A percentile compares a stretch with the other conserved stretches of the same genome.
Evolutionary conservation across 1,140 invertebrate species (phyloP).

Genomic region (Mesaphorura yosii): DNA sequence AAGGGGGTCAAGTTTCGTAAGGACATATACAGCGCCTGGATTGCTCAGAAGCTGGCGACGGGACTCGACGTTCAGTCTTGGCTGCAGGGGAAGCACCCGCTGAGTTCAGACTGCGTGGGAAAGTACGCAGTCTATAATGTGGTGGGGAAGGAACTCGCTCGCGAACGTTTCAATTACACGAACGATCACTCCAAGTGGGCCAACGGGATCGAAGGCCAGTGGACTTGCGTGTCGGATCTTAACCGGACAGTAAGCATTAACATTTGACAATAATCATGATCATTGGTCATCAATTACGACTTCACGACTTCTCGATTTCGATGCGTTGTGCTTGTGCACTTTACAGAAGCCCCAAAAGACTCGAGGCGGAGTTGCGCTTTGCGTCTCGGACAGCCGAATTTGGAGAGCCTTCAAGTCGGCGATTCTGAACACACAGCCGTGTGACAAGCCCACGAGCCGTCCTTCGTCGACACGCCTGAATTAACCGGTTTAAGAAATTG

Average conservation of each 20-base stretch:
- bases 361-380: not conserved
- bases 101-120: slow-evolving; percentile 53
- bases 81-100: slow-evolving; percentile 61
- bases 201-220: slow-evolving; percentile 49
- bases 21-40: slow-evolving; percentile 68
- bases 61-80: slow-evolving; percentile 72
- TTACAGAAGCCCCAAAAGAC: not conserved
- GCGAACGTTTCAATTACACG: slow-evolving; percentile 51
- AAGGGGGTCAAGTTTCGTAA: too few species aligned
- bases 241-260: slow-evolving; percentile 77
- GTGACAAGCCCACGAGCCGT: too few species aligned
- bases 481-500: too few species aligned
- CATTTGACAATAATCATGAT: too few species aligned
- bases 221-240: slow-evolving; percentile 84
- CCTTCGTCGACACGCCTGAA: too few species aligned
- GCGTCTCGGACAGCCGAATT: not conserved
- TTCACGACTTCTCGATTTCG: not conserved
- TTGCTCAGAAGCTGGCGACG: slow-evolving; percentile 56
- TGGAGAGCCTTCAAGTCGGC: not conserved
- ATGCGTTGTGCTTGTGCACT: not conserved
- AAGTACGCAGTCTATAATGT: slow-evolving; percentile 13
- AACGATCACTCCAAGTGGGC: slow-evolving; percentile 90
- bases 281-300: too few species aligned
- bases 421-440: not conserved
- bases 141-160: slow-evolving; percentile 8